Percentiles rank a stretch among this genome's conserved stretches.
These are phyloP conservation scores for Lichenostomus cassidix DNA, from an alignment of 2,113 vertebrate species.

Conservation along the genomic window DNA sequence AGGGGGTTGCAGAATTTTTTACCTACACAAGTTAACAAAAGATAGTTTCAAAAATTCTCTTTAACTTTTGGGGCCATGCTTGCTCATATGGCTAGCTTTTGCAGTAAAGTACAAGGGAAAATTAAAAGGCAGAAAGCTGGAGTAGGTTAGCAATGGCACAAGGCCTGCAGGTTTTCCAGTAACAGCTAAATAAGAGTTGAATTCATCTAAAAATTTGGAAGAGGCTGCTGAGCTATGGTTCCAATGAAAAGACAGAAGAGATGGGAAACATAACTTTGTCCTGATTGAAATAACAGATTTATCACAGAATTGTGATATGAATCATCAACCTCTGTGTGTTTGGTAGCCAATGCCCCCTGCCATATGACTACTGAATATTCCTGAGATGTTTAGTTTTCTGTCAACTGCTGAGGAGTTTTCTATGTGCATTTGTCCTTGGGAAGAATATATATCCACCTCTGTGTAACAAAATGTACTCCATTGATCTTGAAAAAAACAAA, in stretches of 20 bases:
- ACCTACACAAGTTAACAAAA: background rate
- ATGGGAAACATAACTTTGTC: background rate
- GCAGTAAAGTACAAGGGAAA: background rate
- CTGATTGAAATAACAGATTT: background rate
- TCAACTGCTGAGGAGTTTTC: background rate
- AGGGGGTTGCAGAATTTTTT: background rate
- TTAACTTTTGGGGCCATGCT: background rate
- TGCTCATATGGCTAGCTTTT: background rate
- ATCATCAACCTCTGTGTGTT: background rate
- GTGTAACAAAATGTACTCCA: background rate
- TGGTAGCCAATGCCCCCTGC: background rate
- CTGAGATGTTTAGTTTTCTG: background rate
- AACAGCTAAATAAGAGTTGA: background rate
- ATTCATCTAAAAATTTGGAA: background rate
- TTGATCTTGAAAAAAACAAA: background rate
- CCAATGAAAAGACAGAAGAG: background rate
- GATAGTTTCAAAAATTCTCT: background rate
- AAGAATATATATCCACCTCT: background rate
- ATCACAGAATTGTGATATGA: background rate
- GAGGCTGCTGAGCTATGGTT: background rate
- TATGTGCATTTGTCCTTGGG: background rate
- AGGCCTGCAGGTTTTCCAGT: background rate
- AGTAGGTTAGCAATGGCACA: background rate
- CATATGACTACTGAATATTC: background rate
- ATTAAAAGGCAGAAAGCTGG: background rate